Evolutionary conservation across 2,797 vertebrate genomes (phyloP).

Genomic region (Eulemur rubriventer): DNA sequence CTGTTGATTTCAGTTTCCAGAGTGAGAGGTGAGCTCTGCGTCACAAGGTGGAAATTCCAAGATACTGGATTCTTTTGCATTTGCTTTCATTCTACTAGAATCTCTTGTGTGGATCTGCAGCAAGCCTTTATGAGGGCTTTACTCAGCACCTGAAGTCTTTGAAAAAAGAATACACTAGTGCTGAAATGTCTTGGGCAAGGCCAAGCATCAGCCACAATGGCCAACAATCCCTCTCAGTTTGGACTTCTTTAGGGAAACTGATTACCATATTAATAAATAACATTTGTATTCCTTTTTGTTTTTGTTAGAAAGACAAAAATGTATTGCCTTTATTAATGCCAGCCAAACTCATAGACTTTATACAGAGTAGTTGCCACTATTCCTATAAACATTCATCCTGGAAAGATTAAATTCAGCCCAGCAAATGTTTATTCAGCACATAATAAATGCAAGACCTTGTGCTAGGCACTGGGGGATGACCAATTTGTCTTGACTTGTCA

Average conservation of each 20-base stretch:
- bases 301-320: conserved; percentile 55
- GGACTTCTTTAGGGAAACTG: not conserved
- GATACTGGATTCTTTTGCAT: not conserved
- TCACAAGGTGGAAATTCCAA: not conserved
- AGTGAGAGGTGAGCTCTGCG: not conserved
- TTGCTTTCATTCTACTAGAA: not conserved
- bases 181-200: not conserved
- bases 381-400: conserved; percentile 68
- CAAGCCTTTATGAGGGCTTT: not conserved
- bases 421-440: conserved; percentile 69
- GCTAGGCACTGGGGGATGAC: conserved; percentile 54
- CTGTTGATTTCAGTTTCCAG: not conserved
- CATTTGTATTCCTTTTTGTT: conserved; percentile 52
- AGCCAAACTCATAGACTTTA: conserved; percentile 45
- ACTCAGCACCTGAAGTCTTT: not conserved
- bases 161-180: not conserved
- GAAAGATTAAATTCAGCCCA: conserved; percentile 68
- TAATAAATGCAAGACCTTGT: conserved; percentile 72
- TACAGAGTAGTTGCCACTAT: conserved; percentile 48
- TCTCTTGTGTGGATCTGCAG: not conserved
- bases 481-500: conserved; percentile 71
- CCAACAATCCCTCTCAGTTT: not conserved
- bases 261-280: conserved; percentile 21
- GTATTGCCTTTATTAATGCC: conserved; percentile 56
- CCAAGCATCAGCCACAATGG: not conserved